Percentiles rank a stretch among this genome's conserved stretches.
These are phyloP conservation scores for Lepidurus apus DNA, from an alignment of 1,140 invertebrate species.

Conservation along the genomic window DNA sequence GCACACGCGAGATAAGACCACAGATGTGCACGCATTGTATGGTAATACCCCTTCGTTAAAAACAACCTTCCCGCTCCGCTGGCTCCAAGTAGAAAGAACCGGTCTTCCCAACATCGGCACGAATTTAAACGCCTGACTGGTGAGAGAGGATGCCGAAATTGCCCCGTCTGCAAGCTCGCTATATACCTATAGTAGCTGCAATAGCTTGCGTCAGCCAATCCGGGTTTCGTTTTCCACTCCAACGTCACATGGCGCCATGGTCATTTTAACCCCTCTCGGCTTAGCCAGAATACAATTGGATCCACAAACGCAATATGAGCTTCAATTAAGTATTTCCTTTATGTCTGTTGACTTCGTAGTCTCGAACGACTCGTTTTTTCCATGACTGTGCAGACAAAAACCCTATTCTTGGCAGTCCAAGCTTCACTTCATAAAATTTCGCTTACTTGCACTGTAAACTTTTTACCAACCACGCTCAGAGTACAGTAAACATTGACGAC, in stretches of 20 bases:
- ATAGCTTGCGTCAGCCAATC: slow-evolving; percentile 5
- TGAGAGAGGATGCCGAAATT: not conserved
- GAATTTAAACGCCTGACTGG: not conserved
- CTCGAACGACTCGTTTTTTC: not conserved
- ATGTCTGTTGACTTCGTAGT: not conserved
- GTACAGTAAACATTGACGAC: not conserved
- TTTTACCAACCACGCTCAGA: not conserved
- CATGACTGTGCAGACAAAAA: not conserved
- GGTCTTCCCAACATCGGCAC: not conserved
- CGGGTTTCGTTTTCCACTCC: not conserved
- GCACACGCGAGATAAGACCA: slow-evolving; percentile 3
- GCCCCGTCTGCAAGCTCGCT: not conserved
- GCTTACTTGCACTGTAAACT: not conserved
- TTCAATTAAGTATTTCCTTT: slow-evolving; percentile 10
- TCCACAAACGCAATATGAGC: not conserved
- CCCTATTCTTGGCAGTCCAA: not conserved
- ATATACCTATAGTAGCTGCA: not conserved
- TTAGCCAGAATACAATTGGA: not conserved
- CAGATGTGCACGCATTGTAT: not conserved
- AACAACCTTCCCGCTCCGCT: not conserved
- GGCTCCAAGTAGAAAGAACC: slow-evolving; percentile 1
- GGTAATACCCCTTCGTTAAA: not conserved
- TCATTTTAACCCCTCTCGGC: slow-evolving; percentile 14
- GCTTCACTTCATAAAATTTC: not conserved
- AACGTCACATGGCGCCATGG: slow-evolving; percentile 31